These are phyloP conservation scores for Drosophila longiperda DNA, from an alignment of 2,888 invertebrate species.

Conservation along the genomic window DNA sequence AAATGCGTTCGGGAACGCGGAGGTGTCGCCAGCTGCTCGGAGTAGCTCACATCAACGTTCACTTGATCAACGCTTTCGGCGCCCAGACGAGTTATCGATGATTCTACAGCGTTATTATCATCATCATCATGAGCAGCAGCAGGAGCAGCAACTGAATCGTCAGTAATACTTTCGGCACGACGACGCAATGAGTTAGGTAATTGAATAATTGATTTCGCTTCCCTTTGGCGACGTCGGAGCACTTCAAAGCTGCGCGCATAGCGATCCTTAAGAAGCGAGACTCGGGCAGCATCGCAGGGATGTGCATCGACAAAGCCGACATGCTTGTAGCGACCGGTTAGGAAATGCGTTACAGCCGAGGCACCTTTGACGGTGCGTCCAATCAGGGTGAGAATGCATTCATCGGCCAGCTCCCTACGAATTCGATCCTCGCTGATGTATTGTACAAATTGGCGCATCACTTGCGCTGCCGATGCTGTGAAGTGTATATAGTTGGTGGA, in stretches of 20 bases:
- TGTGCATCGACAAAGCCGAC: conserved; percentile 12
- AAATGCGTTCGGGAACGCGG: not conserved
- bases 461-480: conserved; percentile 8
- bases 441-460: conserved; percentile 13
- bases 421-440: not conserved
- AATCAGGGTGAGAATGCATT: conserved; percentile 10
- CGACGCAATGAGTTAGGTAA: not conserved
- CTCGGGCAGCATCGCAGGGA: conserved; percentile 6
- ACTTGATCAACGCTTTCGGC: conserved; percentile 1
- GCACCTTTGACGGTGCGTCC: conserved; percentile 10
- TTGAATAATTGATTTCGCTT: not conserved
- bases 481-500: not conserved
- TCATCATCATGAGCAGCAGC: not conserved
- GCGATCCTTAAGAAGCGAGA: not conserved
- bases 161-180: not conserved
- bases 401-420: conserved; percentile 13
- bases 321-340: conserved; percentile 17
- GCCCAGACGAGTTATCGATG: not conserved
- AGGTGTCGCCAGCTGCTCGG: conserved; percentile 4
- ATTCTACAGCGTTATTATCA: not conserved
- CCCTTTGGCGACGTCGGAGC: conserved; percentile 2
- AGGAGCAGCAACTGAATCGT: not conserved
- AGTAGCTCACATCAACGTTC: not conserved
- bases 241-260: conserved; percentile 8
- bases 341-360: conserved; percentile 4